Evolutionary conservation across 2,888 invertebrate genomes (phyloP).

Genomic region (Himalopsyche japonica): DNA sequence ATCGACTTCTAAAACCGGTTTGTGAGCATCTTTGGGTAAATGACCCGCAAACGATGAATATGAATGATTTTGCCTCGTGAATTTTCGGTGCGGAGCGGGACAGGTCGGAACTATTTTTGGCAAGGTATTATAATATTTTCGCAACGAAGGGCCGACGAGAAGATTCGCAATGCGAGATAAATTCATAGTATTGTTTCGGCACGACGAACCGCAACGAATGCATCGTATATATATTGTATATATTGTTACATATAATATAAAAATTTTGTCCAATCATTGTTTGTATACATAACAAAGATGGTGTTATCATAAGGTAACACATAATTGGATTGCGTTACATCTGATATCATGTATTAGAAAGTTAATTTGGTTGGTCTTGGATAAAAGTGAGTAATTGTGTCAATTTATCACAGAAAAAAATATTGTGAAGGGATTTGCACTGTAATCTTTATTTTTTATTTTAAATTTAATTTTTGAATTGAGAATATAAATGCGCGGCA

Average conservation of each 20-base stretch:
- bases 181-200: not conserved
- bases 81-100: not conserved
- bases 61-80: not conserved
- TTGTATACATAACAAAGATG: not conserved
- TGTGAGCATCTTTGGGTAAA: not conserved
- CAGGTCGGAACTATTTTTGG: not conserved
- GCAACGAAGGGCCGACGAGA: not conserved
- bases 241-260: not conserved
- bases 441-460: too few relatives aligned
- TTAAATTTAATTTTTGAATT: too few relatives aligned
- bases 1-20: not conserved
- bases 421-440: too few relatives aligned
- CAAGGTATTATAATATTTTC: not conserved
- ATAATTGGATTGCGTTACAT: too few relatives aligned
- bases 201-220: not conserved
- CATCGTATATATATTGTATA: not conserved
- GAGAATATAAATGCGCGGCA: too few relatives aligned
- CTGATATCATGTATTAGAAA: too few relatives aligned
- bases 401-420: too few relatives aligned
- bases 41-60: not conserved
- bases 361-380: too few relatives aligned
- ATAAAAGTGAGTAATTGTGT: too few relatives aligned
- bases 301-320: too few relatives aligned
- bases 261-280: not conserved
- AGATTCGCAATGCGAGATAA: not conserved